These are phyloP conservation scores for Desoria tigrina DNA, from an alignment of 2,888 invertebrate species.

Conservation along the genomic window DNA sequence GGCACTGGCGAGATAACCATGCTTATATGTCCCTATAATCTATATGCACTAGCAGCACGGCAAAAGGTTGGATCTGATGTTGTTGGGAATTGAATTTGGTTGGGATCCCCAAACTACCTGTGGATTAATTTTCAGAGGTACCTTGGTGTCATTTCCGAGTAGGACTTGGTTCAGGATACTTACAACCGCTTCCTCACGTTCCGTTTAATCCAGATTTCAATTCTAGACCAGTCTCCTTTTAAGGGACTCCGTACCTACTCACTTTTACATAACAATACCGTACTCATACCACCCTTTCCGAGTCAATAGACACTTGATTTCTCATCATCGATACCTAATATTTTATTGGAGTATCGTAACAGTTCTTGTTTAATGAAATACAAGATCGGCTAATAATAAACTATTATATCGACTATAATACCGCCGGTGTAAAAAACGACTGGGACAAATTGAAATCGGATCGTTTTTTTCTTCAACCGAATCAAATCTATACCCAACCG, in stretches of 20 bases:
- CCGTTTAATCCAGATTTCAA: conserved; percentile 21
- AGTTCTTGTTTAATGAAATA: too few relatives aligned
- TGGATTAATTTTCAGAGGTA: conserved; percentile 51
- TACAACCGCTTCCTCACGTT: conserved; percentile 19
- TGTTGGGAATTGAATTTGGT: background rate
- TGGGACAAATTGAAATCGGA: too few relatives aligned
- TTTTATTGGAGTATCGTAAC: too few relatives aligned
- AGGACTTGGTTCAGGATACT: conserved; percentile 53
- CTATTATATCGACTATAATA: too few relatives aligned
- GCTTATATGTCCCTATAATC: too few relatives aligned
- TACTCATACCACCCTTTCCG: background rate
- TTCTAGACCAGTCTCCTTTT: conserved; percentile 13
- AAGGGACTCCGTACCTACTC: background rate
- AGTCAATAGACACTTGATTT: background rate
- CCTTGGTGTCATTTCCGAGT: conserved; percentile 53
- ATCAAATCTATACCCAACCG: too few relatives aligned
- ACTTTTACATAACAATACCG: background rate
- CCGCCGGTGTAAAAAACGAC: too few relatives aligned
- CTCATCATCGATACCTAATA: too few relatives aligned
- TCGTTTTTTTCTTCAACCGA: too few relatives aligned
- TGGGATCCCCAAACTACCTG: conserved; percentile 48
- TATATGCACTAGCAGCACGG: too few relatives aligned
- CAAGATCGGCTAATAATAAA: too few relatives aligned
- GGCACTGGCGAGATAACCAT: too few relatives aligned
- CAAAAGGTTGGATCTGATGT: background rate